Percentiles rank a stretch among this genome's conserved stretches.
phyloP scores from a whole-genome alignment of 1,140 invertebrate genomes.

The Lethocerus indicus region DNA sequence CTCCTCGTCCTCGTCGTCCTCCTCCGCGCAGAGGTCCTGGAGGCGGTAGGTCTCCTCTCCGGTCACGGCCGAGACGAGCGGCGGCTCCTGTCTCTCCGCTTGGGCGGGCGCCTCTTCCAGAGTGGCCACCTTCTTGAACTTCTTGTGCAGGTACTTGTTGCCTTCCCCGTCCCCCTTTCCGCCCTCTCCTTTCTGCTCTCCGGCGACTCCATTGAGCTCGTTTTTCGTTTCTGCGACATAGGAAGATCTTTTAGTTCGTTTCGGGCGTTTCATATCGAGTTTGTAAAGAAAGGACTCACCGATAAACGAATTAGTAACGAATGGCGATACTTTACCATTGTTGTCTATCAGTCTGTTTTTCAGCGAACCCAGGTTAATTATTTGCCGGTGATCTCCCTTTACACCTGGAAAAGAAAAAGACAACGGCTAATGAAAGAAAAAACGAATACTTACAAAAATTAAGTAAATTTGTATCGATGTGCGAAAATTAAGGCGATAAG shows the following conservation, averaged over 20 bases:
- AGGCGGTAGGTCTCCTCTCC: too few relatives aligned
- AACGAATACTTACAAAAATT: too few relatives aligned
- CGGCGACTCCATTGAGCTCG: constrained; percentile 1
- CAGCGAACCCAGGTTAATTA: constrained; percentile 1
- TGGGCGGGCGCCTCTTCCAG: constrained; percentile 11
- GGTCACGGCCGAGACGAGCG: background rate
- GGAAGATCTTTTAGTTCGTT: too few relatives aligned
- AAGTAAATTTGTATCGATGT: too few relatives aligned
- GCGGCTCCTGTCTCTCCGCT: constrained; percentile 3
- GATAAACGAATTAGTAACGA: too few relatives aligned
- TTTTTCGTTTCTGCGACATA: constrained; percentile 4
- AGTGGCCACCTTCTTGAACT: constrained; percentile 71
- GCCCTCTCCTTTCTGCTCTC: background rate
- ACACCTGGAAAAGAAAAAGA: constrained; percentile 8
- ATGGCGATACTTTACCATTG: too few relatives aligned
- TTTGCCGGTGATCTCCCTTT: background rate
- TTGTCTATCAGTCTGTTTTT: constrained; percentile 9
- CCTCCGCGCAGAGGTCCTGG: too few relatives aligned
- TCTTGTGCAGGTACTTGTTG: constrained; percentile 68
- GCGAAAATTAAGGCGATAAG: too few relatives aligned
- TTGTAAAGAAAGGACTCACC: too few relatives aligned
- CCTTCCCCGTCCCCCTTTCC: constrained; percentile 20
- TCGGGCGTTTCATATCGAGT: too few relatives aligned
- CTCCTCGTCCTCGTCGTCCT: constrained; percentile 1
- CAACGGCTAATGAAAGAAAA: background rate